These are phyloP conservation scores for Upupa epops DNA, from an alignment of 2,113 vertebrate genomes.

Conservation along the genomic window DNA sequence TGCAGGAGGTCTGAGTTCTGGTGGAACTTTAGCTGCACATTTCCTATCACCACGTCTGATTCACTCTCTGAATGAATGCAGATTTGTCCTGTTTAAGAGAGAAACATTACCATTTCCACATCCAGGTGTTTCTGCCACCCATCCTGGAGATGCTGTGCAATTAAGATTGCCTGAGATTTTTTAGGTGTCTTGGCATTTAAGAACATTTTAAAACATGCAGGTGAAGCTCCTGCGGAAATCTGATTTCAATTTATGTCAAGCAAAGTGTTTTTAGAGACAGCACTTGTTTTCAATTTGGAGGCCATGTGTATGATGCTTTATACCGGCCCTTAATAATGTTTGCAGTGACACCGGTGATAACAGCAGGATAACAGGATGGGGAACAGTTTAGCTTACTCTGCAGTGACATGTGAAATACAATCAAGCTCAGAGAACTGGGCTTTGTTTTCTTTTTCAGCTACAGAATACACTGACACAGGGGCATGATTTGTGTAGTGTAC, in stretches of 20 bases:
- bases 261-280: neutral
- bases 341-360: neutral
- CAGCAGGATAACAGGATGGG: neutral
- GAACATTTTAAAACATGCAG: neutral
- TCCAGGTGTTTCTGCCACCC: neutral
- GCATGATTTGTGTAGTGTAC: neutral
- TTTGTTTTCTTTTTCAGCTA: neutral
- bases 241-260: neutral
- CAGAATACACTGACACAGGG: neutral
- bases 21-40: neutral
- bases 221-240: neutral
- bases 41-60: neutral
- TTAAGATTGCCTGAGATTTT: neutral
- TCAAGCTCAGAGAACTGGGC: neutral
- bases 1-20: neutral
- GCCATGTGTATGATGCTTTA: neutral
- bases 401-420: neutral
- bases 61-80: neutral
- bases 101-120: neutral
- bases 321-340: neutral
- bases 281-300: neutral
- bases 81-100: neutral
- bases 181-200: neutral
- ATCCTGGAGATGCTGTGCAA: neutral
- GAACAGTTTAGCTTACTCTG: neutral